Evolutionary conservation across 2,113 vertebrate species (phyloP).

Genomic region (Scopus umbretta): DNA sequence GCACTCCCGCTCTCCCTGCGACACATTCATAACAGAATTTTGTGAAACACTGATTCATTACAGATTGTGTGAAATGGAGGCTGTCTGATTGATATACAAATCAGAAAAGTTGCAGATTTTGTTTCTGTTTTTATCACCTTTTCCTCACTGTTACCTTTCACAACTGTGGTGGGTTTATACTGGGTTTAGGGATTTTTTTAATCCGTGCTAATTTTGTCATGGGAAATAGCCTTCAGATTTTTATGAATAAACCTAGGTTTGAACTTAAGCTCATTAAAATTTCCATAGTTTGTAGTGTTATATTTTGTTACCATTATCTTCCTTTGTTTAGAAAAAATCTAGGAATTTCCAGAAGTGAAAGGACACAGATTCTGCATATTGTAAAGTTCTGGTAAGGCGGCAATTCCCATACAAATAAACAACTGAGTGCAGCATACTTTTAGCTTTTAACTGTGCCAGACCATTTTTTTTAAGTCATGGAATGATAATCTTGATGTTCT

Average conservation of each 20-base stretch:
- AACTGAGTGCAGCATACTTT: not conserved
- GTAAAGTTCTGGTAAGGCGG: not conserved
- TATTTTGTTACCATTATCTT: not conserved
- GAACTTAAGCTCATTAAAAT: not conserved
- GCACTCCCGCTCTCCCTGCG: too few relatives aligned
- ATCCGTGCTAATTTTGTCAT: not conserved
- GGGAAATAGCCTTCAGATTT: not conserved
- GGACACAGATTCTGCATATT: not conserved
- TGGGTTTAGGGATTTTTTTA: not conserved
- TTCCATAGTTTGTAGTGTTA: not conserved
- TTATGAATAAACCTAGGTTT: not conserved
- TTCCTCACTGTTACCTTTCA: not conserved
- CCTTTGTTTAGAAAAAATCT: not conserved
- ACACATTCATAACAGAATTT: not conserved
- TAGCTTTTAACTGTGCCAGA: not conserved
- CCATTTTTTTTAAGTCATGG: not conserved
- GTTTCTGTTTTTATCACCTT: not conserved
- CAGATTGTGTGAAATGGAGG: not conserved
- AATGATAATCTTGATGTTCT: not conserved
- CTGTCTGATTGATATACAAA: not conserved
- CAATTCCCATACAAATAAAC: not conserved
- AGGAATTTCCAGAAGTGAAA: not conserved
- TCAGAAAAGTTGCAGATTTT: not conserved
- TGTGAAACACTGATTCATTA: not conserved
- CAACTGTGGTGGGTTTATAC: not conserved